phyloP scores from a whole-genome alignment of 2,888 invertebrate genomes.

The Callosobruchus maculatus region DNA sequence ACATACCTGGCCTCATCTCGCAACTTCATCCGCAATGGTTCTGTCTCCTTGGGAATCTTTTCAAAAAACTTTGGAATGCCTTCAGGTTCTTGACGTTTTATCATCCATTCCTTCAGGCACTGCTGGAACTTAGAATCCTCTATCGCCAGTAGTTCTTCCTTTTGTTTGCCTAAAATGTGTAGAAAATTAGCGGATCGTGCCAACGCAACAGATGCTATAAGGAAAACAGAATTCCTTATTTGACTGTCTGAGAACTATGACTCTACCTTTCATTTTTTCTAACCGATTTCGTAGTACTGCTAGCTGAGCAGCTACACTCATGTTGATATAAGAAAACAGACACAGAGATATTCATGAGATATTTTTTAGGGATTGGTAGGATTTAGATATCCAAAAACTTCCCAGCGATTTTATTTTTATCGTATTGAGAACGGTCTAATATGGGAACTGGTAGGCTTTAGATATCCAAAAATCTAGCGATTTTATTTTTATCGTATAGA shows the following conservation, averaged over 20 bases:
- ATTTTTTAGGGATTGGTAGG: no score
- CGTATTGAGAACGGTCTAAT: no score
- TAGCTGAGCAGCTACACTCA: background rate
- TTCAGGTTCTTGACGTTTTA: constrained; percentile 41
- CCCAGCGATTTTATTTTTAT: no score
- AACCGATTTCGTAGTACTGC: background rate
- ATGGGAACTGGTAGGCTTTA: no score
- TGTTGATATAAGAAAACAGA: no score
- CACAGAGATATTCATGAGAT: no score
- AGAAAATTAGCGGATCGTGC: background rate
- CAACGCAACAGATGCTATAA: background rate
- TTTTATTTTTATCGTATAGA: no score
- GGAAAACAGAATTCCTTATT: background rate
- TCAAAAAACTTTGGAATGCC: constrained; percentile 74
- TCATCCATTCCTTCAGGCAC: constrained; percentile 33
- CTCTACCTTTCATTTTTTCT: background rate
- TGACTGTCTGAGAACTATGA: no score
- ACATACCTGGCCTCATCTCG: constrained; percentile 65
- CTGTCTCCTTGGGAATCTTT: constrained; percentile 73
- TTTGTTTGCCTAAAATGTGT: constrained; percentile 16
- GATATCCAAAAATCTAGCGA: no score
- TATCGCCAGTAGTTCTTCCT: constrained; percentile 38
- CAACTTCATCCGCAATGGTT: constrained; percentile 73
- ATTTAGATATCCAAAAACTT: no score
- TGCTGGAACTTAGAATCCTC: constrained; percentile 40